These are phyloP conservation scores for Eupeodes latifasciatus DNA, from an alignment of 2,888 invertebrate species.

Conservation along the genomic window DNA sequence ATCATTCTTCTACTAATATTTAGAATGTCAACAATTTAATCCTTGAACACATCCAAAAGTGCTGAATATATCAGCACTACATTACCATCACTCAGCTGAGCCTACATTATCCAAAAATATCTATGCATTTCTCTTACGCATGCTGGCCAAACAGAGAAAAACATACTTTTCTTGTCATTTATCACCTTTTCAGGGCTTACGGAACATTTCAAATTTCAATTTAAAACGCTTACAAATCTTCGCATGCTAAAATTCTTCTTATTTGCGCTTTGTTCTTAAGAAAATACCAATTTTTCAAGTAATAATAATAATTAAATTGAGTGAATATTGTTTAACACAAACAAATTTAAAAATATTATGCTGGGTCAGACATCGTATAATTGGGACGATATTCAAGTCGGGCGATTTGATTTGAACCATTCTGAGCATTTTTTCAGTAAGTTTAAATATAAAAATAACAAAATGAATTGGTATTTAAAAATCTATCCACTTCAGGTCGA, in stretches of 20 bases:
- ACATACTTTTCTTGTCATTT: conserved; percentile 42
- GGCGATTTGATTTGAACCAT: conserved; percentile 79
- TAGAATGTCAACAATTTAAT: too few relatives aligned
- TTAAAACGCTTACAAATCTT: conserved; percentile 51
- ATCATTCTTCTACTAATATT: too few relatives aligned
- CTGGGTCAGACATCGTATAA: conserved; percentile 77
- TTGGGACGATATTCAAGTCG: conserved; percentile 82
- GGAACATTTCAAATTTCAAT: conserved; percentile 62
- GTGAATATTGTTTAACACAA: not conserved
- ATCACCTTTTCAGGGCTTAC: not conserved
- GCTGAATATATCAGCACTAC: conserved; percentile 34
- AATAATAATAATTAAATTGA: not conserved
- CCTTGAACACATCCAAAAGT: conserved; percentile 28
- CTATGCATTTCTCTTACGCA: not conserved
- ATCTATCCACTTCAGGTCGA: conserved; percentile 58
- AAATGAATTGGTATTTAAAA: conserved; percentile 64
- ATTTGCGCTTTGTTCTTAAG: not conserved
- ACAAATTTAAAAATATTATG: conserved; percentile 51
- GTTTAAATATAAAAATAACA: conserved; percentile 22
- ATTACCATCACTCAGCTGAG: not conserved
- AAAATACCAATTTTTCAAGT: not conserved
- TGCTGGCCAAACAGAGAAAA: not conserved
- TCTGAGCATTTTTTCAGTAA: conserved; percentile 81
- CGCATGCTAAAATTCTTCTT: not conserved
- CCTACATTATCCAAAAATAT: conserved; percentile 15